These are phyloP conservation scores for Ernsta delagoae DNA, from an alignment of 2,888 invertebrate genomes.

Conservation along the genomic window DNA sequence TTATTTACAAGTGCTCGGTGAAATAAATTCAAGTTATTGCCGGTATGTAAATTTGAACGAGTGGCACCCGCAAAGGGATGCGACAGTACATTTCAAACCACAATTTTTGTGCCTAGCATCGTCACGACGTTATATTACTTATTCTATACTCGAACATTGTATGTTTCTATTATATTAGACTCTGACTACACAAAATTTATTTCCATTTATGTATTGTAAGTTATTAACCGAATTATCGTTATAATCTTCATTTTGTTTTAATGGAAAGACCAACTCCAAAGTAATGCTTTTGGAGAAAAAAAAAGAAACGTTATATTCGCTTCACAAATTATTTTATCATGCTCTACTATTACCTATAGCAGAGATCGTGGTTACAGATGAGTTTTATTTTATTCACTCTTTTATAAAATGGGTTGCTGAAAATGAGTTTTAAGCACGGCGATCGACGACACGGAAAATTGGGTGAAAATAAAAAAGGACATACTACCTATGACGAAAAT, in stretches of 20 bases:
- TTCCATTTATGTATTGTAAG: no score
- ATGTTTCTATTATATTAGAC: neutral
- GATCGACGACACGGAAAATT: slow-evolving; percentile 2
- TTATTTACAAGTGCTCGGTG: slow-evolving; percentile 31
- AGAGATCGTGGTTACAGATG: neutral
- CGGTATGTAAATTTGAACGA: slow-evolving; percentile 49
- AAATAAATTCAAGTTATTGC: slow-evolving; percentile 47
- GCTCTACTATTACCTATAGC: no score
- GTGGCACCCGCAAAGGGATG: slow-evolving; percentile 46
- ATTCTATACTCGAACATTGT: neutral
- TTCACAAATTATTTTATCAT: no score
- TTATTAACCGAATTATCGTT: no score
- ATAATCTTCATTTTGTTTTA: no score
- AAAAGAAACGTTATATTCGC: no score
- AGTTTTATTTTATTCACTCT: neutral
- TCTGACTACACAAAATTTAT: neutral
- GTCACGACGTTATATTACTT: neutral
- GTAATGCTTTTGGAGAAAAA: no score
- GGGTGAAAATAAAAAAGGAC: neutral
- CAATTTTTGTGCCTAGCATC: slow-evolving; percentile 36
- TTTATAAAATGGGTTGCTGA: neutral
- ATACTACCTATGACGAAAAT: slow-evolving; percentile 5
- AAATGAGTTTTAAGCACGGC: slow-evolving; percentile 3
- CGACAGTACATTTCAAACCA: slow-evolving; percentile 41
- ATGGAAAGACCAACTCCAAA: no score